These are phyloP conservation scores for Colistium nudipinnis DNA, from an alignment of 2,113 vertebrate species.

Conservation along the genomic window DNA sequence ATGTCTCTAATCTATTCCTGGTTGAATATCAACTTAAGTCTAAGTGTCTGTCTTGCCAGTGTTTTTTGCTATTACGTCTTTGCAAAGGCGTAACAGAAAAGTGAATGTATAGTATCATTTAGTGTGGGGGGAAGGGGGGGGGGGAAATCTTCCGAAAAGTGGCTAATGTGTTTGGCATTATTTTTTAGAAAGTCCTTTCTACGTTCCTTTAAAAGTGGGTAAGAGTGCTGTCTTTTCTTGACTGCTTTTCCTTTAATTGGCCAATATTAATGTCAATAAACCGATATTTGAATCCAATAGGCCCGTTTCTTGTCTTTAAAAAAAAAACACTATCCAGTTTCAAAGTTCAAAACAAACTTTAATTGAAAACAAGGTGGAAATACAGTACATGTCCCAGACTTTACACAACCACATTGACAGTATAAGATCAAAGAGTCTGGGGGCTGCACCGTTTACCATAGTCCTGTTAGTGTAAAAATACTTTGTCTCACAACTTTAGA, in stretches of 20 bases:
- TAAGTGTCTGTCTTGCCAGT: slow-evolving; percentile 43
- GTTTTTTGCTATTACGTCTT: slow-evolving; percentile 42
- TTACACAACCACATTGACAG: slow-evolving; percentile 39
- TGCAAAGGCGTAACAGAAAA: slow-evolving; percentile 51
- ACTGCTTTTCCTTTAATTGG: slow-evolving; percentile 50
- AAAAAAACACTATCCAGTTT: background rate
- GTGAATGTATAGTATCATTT: slow-evolving; percentile 67
- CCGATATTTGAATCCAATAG: slow-evolving; percentile 41
- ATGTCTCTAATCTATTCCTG: background rate
- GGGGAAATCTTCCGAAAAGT: slow-evolving; percentile 19
- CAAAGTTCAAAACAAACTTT: slow-evolving; percentile 64
- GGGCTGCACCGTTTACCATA: background rate
- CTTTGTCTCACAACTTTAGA: slow-evolving; percentile 1
- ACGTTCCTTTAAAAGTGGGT: slow-evolving; percentile 21
- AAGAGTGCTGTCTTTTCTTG: slow-evolving; percentile 42
- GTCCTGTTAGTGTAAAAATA: slow-evolving; percentile 32
- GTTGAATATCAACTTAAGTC: background rate
- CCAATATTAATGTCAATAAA: slow-evolving; percentile 71
- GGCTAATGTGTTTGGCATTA: slow-evolving; percentile 14
- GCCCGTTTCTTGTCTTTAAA: background rate
- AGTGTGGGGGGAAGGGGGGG: background rate
- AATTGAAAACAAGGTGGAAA: slow-evolving; percentile 60
- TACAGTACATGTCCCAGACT: slow-evolving; percentile 57
- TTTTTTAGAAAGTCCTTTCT: slow-evolving; percentile 43
- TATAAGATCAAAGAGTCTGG: slow-evolving; percentile 25